phyloP scores from a whole-genome alignment of 2,797 vertebrate genomes.

The Eulemur mongoz region DNA sequence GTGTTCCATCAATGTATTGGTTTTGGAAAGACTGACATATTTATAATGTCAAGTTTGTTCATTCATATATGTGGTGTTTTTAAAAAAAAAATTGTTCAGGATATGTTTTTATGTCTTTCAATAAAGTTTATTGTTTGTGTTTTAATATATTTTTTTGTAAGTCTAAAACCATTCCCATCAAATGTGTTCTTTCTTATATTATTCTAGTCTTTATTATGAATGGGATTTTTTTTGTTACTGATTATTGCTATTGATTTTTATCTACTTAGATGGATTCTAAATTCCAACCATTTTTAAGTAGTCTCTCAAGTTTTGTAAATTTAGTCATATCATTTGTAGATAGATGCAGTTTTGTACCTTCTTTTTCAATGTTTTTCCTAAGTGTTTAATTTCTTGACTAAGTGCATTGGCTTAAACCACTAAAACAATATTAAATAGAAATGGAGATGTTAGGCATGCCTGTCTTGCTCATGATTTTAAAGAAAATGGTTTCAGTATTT shows the following conservation, averaged over 20 bases:
- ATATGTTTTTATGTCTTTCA: background rate
- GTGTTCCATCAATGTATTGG: background rate
- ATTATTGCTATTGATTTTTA: constrained; percentile 6
- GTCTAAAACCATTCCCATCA: background rate
- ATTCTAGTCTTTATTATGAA: background rate
- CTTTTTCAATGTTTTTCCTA: background rate
- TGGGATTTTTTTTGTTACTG: background rate
- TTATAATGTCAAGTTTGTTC: background rate
- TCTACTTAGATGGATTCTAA: constrained; percentile 9
- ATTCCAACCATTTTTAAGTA: background rate
- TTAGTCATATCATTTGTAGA: background rate
- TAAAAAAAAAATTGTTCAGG: background rate
- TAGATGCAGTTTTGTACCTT: background rate
- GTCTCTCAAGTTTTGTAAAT: background rate
- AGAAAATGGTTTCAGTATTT: constrained; percentile 21
- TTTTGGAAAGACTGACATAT: background rate
- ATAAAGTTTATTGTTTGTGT: background rate
- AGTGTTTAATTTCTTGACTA: constrained; percentile 11
- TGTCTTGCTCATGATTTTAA: constrained; percentile 36
- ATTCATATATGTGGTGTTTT: background rate
- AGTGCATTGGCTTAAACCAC: background rate
- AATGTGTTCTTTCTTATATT: background rate
- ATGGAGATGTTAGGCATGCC: background rate
- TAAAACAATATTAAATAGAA: background rate
- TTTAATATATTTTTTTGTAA: background rate